Conservation (phyloP, 2,113 vertebrate genomes). For the Xerus inauris region DNA sequence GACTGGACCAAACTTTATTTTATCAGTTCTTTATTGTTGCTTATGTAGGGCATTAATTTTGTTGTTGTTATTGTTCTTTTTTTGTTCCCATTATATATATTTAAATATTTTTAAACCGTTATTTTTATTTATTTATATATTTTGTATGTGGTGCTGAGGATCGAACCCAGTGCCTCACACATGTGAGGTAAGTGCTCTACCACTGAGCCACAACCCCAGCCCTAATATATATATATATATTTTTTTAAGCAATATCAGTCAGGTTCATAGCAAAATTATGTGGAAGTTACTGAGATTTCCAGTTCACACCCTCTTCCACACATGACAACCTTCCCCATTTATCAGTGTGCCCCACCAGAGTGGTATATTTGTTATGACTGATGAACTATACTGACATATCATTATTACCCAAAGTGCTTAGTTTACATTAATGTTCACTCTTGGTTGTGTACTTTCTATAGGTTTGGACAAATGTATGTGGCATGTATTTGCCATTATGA, state of each 20-base stretch:
- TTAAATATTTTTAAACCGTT: too few relatives aligned
- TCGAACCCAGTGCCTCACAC: too few relatives aligned
- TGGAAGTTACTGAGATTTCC: neutral
- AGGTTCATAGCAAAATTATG: neutral
- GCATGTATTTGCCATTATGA: too few relatives aligned
- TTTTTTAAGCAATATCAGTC: neutral
- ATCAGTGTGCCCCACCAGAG: neutral
- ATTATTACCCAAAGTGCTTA: neutral
- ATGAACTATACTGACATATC: neutral
- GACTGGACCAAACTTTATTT: conserved; percentile 24
- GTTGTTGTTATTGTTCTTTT: neutral
- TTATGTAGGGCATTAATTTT: neutral
- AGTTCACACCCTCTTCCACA: too few relatives aligned
- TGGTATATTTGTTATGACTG: neutral
- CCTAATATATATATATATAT: too few relatives aligned
- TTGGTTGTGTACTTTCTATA: neutral
- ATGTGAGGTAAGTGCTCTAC: too few relatives aligned
- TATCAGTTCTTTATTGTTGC: neutral
- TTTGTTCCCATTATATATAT: too few relatives aligned
- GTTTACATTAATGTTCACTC: neutral
- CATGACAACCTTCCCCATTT: neutral
- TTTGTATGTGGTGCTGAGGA: too few relatives aligned
- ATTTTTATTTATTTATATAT: neutral
- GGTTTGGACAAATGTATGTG: neutral
- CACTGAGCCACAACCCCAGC: too few relatives aligned